Evolutionary conservation across 1,140 invertebrate genomes (phyloP).

Genomic region (Lerema accius): DNA sequence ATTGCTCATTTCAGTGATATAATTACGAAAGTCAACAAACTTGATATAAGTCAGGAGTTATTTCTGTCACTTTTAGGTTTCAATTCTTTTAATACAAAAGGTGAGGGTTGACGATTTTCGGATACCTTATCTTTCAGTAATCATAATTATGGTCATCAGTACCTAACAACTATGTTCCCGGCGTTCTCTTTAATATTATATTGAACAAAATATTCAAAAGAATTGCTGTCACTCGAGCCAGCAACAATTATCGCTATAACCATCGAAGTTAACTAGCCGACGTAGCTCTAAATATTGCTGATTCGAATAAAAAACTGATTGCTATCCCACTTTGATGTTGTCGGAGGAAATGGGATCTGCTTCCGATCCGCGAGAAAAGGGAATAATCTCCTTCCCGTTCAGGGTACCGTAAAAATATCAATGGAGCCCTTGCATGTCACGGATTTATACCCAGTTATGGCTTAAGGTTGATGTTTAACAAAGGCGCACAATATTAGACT

Average conservation of each 20-base stretch:
- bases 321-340: conserved; percentile 80
- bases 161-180: conserved; percentile 2
- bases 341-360: conserved; percentile 80
- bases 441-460: background rate
- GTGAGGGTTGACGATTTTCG: too few species aligned
- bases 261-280: conserved; percentile 64
- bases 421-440: conserved; percentile 36
- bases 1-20: too few species aligned
- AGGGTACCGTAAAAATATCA: conserved; percentile 53
- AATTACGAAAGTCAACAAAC: too few species aligned
- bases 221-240: conserved; percentile 23
- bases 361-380: conserved; percentile 78
- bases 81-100: too few species aligned
- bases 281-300: conserved; percentile 76
- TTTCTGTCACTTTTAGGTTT: too few species aligned
- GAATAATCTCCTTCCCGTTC: conserved; percentile 75
- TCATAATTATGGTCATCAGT: too few species aligned
- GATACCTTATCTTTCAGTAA: conserved; percentile 2
- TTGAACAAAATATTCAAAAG: conserved; percentile 19
- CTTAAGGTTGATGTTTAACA: too few species aligned
- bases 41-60: too few species aligned
- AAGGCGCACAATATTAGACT: too few species aligned
- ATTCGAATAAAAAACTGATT: conserved; percentile 79
- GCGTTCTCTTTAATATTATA: conserved; percentile 12
- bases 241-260: conserved; percentile 50